phyloP scores from a whole-genome alignment of 2,113 vertebrate genomes.

The Aptenodytes patagonicus region DNA sequence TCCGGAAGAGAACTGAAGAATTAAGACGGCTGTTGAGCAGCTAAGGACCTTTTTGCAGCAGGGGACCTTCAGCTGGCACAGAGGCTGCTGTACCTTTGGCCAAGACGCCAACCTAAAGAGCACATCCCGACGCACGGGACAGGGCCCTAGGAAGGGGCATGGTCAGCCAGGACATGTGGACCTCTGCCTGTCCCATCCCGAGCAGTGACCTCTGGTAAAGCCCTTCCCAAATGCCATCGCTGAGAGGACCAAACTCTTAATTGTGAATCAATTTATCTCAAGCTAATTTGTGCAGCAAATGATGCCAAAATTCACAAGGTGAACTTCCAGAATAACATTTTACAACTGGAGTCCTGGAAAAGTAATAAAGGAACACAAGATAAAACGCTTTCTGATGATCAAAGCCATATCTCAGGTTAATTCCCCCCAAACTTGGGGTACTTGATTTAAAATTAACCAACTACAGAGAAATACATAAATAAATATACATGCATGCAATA shows the following conservation, averaged over 20 bases:
- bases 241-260: neutral
- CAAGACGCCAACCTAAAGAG: neutral
- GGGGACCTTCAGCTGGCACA: neutral
- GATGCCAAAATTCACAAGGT: neutral
- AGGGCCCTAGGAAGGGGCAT: neutral
- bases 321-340: neutral
- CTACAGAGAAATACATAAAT: neutral
- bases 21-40: neutral
- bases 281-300: neutral
- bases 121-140: accelerated
- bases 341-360: neutral
- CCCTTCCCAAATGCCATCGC: neutral
- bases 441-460: neutral
- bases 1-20: neutral
- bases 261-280: neutral
- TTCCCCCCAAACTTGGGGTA: neutral
- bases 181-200: neutral
- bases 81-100: neutral
- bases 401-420: neutral
- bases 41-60: neutral
- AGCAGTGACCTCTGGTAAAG: neutral
- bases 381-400: neutral
- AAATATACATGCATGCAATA: neutral
- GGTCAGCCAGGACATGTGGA: neutral
- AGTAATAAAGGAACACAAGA: neutral